Base-by-base conservation (phyloP, 2,113 vertebrate species). In the Antechinus stuartii region DNA sequence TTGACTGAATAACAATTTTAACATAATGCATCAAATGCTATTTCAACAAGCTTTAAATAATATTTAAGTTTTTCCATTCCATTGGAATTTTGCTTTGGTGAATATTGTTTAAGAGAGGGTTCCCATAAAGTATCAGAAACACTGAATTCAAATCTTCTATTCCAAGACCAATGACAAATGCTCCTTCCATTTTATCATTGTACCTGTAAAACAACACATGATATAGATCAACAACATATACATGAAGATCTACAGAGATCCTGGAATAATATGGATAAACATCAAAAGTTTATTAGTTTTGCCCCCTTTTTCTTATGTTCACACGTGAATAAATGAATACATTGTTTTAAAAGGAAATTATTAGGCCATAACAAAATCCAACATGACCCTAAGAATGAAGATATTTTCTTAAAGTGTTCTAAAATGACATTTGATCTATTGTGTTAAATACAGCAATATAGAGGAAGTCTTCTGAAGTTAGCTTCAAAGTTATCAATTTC, bases 31-130 rank as follows among this genome's bases (percentile, higher is more conserved):
- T 16, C 30, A 35, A 35, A 30, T n/a, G 19, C 30, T n/a, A 76
- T 76, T 76, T 22, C 61, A n/a, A 76, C 16, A 76, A 84, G n/a
- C 16, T 84, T 84, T 84, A 42, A 84, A 16, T 42, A 84, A 22
- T 42, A 76, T n/a, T 16, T n/a, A n/a, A 68, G 61, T 84, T 84
- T 84, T 84, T n/a, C 19, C 68, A 84, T 84, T 84, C 19, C 35
- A 23, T 49, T 93, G 54, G 76, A 92, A 95, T 27, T 93, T 91
- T 26, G 24, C 47, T 89, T 12, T 90, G 47, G 61, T 68, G 52
- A n/a, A n/a, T 90, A 55, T 47, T 91, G 16, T 55, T 90, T 61
- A 16, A 90, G 89, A 92, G 30, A 68, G 3, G 35, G 68, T 6
- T 22, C 16, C 42, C 68, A 42, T n/a, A 19, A 42, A 84, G 19